Evolutionary conservation across 2,113 vertebrate genomes (phyloP), one percentile per base, ranked within the genome.

Genomic region (Stigmatopora nigra): DNA sequence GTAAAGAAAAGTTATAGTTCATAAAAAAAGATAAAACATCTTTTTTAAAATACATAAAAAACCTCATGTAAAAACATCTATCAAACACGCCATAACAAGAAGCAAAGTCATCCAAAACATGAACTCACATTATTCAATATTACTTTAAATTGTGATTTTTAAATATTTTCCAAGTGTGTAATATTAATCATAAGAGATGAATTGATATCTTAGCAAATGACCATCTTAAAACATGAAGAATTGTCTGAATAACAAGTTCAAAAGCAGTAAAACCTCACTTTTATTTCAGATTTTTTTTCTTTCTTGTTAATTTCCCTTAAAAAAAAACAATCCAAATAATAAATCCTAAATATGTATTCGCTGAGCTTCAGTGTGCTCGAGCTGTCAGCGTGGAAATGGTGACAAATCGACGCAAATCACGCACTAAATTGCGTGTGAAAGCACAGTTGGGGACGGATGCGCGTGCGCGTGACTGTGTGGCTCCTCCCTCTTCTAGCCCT

Each of bases 371-470:
- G 61, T 66, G 58, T 5, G 31, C 36, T 69, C 59, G 36, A 71
- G 52, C 71, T 79, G 78, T 78, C 73, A 62, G 67, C 19, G 51
- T 7, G 25, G 14, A 59, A 70, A 60, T 67, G 69, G 78, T 78
- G 77, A 75, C 72, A 66, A 77, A 80, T 84, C 38, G 80, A 70
- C 70, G 63, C 68, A 75, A 78, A 81, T 84, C 81, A 75, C 45
- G 71, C 56, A 61, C 64, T 80, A 66, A 84, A 87, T 70, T 71
- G 81, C 67, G 67, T 82, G 87, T 80, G 80, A 80, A 77, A 65
- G 65, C 65, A 35, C 57, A 46, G 66, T 63, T 67, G 46, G 69
- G 64, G 86, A 84, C 84, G 17, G 1, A 11, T 38, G 36, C n/a
- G 58, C 12, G 58, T 5, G 35, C 38, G 58, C 38, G 57, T 15